A percentile compares a stretch with the other conserved stretches of the same genome.
Evolutionary conservation across 2,113 vertebrate genomes (phyloP).

Genomic region (Sclerurus mexicanus): DNA sequence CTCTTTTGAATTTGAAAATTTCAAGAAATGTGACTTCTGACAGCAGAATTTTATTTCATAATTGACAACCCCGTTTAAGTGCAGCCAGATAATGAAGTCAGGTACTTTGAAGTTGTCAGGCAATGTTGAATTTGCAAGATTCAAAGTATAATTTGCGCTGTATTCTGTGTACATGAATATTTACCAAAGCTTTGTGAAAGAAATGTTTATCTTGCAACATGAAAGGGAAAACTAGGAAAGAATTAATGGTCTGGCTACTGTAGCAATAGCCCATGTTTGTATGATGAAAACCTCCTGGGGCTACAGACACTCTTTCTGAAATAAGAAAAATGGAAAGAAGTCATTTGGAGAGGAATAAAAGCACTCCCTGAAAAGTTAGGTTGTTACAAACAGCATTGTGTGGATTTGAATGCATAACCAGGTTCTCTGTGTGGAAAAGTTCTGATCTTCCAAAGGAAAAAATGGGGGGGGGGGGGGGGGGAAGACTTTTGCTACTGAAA

Average conservation of each 20-base stretch:
- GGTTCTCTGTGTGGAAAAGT: neutral
- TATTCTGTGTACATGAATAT: neutral
- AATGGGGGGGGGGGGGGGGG: rapidly evolving
- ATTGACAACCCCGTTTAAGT: neutral
- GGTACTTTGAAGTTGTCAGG: neutral
- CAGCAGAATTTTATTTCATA: neutral
- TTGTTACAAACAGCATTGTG: neutral
- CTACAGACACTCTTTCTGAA: neutral
- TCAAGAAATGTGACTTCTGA: neutral
- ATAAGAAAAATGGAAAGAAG: neutral
- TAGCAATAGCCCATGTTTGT: neutral
- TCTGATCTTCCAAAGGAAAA: neutral
- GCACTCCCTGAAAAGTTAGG: neutral
- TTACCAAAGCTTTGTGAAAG: neutral
- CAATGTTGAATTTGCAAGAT: neutral
- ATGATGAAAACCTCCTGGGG: neutral
- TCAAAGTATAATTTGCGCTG: neutral
- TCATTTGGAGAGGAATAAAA: neutral
- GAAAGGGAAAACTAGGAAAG: neutral
- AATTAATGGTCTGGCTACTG: neutral
- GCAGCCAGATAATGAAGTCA: neutral
- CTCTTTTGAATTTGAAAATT: neutral
- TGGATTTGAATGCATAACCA: neutral
- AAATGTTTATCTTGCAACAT: neutral
- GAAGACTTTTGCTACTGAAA: neutral